phyloP scores from a whole-genome alignment of 2,888 invertebrate species.

The Eupithecia subumbrata region DNA sequence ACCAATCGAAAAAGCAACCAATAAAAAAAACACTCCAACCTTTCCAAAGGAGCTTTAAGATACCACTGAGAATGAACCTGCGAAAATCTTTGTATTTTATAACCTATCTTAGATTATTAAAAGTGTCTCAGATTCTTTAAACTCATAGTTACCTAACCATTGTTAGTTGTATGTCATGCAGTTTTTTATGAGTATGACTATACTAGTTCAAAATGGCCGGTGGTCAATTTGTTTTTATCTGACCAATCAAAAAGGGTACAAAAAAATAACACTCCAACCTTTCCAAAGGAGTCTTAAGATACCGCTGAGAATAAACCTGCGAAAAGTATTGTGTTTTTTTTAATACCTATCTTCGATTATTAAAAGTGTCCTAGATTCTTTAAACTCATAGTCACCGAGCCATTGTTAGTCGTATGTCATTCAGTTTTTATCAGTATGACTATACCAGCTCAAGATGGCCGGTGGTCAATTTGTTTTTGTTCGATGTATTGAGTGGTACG shows the following conservation, averaged over 20 bases:
- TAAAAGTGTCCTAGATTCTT: slow-evolving; percentile 9
- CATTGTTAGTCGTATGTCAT: slow-evolving; percentile 53
- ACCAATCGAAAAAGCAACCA: too few species aligned
- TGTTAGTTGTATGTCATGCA: slow-evolving; percentile 54
- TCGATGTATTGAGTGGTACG: slow-evolving; percentile 36
- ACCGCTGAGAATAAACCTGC: neutral
- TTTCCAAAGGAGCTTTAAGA: neutral
- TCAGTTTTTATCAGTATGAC: slow-evolving; percentile 62
- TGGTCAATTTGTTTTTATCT: slow-evolving; percentile 59
- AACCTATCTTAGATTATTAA: neutral
- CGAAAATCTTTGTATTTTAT: neutral
- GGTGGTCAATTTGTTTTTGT: slow-evolving; percentile 56
- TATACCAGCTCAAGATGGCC: slow-evolving; percentile 51
- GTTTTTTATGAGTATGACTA: slow-evolving; percentile 64
- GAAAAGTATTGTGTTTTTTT: neutral
- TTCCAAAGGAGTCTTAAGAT: neutral
- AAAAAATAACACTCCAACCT: too few species aligned
- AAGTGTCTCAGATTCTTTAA: slow-evolving; percentile 18
- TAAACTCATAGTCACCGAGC: slow-evolving; percentile 44
- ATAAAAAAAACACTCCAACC: too few species aligned
- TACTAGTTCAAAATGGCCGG: slow-evolving; percentile 49
- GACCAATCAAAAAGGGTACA: too few species aligned
- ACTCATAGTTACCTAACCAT: slow-evolving; percentile 44
- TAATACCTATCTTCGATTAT: neutral
- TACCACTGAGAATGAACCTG: neutral